Conservation (phyloP, 2,113 vertebrate species). For the Mandrillus leucophaeus region DNA sequence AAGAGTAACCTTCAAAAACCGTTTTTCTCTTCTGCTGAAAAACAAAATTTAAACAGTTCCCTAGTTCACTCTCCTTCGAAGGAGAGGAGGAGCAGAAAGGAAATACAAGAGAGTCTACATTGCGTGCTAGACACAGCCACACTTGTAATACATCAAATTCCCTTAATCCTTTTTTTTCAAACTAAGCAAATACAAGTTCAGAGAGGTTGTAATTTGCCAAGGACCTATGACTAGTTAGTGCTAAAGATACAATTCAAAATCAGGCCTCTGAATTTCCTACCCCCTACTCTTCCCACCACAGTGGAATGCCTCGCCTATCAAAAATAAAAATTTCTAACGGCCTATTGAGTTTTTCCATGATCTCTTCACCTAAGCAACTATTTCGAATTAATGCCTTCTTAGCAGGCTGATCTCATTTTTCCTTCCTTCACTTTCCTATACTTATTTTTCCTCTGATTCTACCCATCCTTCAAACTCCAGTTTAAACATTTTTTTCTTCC, state of each 20-base stretch:
- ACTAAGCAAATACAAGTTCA: constrained; percentile 31
- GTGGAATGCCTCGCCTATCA: not conserved
- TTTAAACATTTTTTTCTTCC: not conserved
- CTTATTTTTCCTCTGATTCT: not conserved
- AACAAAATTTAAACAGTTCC: constrained; percentile 1
- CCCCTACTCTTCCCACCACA: not conserved
- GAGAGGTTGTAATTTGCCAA: not conserved
- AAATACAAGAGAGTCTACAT: not conserved
- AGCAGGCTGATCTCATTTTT: not conserved
- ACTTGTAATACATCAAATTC: not conserved
- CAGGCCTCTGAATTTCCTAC: not conserved
- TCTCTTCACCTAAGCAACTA: not conserved
- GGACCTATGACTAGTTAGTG: not conserved
- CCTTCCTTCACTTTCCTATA: not conserved
- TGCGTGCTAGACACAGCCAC: not conserved
- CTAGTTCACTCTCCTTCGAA: not conserved
- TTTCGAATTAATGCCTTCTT: constrained; percentile 28
- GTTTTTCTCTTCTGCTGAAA: constrained; percentile 21
- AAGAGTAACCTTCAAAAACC: constrained; percentile 23
- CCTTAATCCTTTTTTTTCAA: not conserved
- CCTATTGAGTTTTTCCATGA: constrained; percentile 10
- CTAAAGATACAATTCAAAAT: constrained; percentile 2
- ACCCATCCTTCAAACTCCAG: not conserved
- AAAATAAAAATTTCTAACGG: not conserved
- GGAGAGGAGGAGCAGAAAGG: not conserved